phyloP scores from a whole-genome alignment of 2,113 vertebrate genomes.

The Macquaria ambigua region DNA sequence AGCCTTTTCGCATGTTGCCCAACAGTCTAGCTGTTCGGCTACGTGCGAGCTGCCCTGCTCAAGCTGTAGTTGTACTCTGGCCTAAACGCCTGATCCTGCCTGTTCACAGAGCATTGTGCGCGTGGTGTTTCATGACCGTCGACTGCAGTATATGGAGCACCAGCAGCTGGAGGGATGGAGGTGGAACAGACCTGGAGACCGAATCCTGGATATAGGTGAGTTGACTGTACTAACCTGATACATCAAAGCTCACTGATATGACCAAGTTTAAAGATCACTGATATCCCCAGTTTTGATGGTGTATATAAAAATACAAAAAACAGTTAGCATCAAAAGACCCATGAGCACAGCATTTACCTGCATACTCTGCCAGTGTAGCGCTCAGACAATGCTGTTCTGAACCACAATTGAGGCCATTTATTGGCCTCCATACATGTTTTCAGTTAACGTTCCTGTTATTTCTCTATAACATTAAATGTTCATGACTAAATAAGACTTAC shows the following conservation, averaged over 20 bases:
- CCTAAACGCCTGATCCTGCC: slow-evolving; percentile 35
- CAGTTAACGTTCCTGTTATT: background rate
- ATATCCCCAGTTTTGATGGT: background rate
- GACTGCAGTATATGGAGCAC: slow-evolving; percentile 94
- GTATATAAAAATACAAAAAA: background rate
- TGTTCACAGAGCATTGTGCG: slow-evolving; percentile 91
- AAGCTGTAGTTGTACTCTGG: background rate
- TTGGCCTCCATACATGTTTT: background rate
- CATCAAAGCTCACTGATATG: background rate
- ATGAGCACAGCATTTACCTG: background rate
- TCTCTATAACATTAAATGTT: too few species aligned
- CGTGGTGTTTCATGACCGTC: slow-evolving; percentile 95
- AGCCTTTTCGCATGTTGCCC: slow-evolving; percentile 32
- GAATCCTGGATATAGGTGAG: slow-evolving; percentile 95
- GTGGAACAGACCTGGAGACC: slow-evolving; percentile 95
- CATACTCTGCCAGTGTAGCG: too few species aligned
- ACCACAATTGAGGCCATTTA: background rate
- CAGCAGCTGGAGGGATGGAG: slow-evolving; percentile 96
- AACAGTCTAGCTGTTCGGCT: slow-evolving; percentile 13
- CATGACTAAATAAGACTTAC: too few species aligned
- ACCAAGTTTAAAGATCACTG: background rate
- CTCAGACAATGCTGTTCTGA: background rate
- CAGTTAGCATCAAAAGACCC: background rate
- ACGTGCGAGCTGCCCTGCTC: slow-evolving; percentile 5
- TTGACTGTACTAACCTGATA: too few species aligned